Percentiles rank a stretch among this genome's conserved stretches.
These are phyloP conservation scores for Eilema sororculum DNA, from an alignment of 2,888 invertebrate genomes.

Conservation along the genomic window DNA sequence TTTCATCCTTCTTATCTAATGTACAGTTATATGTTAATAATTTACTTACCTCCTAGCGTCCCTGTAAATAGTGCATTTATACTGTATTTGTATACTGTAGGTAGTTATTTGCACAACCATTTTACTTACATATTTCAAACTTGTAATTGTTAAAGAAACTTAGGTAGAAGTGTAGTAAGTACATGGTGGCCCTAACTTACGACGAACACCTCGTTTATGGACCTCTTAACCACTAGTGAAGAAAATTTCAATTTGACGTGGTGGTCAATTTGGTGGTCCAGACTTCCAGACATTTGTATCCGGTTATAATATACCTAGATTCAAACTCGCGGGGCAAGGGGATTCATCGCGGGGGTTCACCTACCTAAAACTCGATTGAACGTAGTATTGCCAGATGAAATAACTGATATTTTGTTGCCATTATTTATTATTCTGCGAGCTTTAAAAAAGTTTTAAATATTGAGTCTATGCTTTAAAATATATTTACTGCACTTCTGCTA, in stretches of 20 bases:
- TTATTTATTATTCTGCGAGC: no score
- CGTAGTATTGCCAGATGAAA: not conserved
- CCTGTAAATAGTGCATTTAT: constrained; percentile 63
- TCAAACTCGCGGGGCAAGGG: no score
- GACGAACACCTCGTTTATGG: no score
- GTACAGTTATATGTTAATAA: constrained; percentile 31
- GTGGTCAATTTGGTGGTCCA: no score
- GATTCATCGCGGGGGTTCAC: no score
- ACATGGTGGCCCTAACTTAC: not conserved
- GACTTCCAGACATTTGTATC: no score
- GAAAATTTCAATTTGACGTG: no score
- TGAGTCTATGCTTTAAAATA: not conserved
- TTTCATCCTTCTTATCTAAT: constrained; percentile 28
- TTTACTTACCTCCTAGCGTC: constrained; percentile 41
- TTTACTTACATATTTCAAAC: constrained; percentile 28
- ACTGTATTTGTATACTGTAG: constrained; percentile 58
- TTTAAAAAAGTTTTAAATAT: no score
- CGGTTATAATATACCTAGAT: no score
- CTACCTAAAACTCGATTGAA: no score
- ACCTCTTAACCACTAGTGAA: no score
- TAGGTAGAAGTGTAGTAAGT: constrained; percentile 18
- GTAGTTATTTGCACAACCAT: constrained; percentile 41
- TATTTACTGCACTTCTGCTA: constrained; percentile 12
- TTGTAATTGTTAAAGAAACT: constrained; percentile 9
- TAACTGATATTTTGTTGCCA: not conserved